Conservation (phyloP, 1,140 invertebrate species). For the Euwallacea similis region DNA sequence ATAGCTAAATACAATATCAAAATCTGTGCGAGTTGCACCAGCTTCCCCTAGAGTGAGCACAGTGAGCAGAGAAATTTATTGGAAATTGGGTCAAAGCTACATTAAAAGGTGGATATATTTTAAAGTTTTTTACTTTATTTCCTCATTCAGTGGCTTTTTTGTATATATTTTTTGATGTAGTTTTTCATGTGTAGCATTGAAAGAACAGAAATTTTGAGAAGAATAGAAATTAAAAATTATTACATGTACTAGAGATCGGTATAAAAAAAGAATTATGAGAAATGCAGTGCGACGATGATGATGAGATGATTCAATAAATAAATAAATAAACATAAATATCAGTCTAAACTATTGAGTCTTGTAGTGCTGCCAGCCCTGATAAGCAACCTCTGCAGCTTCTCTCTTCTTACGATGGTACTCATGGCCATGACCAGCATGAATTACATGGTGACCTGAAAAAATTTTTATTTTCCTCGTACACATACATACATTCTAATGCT, state of each 20-base stretch:
- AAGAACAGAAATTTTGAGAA: background rate
- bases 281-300: no score
- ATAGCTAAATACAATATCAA: background rate
- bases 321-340: slow-evolving; percentile 20
- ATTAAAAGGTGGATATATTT: slow-evolving; percentile 44
- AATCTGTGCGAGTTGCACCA: slow-evolving; percentile 5
- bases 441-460: slow-evolving; percentile 40
- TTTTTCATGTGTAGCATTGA: slow-evolving; percentile 9
- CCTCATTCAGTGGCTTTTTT: slow-evolving; percentile 10
- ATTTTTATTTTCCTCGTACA: background rate
- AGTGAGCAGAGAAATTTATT: slow-evolving; percentile 34
- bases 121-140: slow-evolving; percentile 34
- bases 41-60: slow-evolving; percentile 1
- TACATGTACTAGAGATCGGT: background rate
- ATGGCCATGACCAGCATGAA: slow-evolving; percentile 59
- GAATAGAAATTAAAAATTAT: background rate
- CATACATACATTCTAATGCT: background rate
- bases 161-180: background rate
- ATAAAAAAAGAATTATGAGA: background rate
- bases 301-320: slow-evolving; percentile 39
- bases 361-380: slow-evolving; percentile 59
- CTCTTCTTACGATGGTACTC: slow-evolving; percentile 63
- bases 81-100: slow-evolving; percentile 44
- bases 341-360: slow-evolving; percentile 37
- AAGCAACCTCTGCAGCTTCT: slow-evolving; percentile 59